Conservation (phyloP, 1,140 invertebrate species). For the Proales similis region DNA sequence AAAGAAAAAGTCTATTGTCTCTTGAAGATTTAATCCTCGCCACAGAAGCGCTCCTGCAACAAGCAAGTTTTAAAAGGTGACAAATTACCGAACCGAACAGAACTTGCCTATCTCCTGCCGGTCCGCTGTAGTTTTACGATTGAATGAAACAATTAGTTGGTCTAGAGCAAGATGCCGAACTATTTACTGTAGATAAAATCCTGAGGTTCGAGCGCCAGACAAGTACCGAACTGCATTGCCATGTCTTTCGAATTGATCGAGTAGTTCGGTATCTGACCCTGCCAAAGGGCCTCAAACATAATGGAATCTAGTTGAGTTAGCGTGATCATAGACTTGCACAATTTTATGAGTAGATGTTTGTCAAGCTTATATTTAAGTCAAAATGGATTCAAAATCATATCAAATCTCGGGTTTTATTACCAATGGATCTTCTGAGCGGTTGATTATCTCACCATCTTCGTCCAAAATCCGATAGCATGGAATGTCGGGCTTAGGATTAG, state of each 20-base stretch:
- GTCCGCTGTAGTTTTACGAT: conserved; percentile 50
- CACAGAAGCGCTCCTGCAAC: conserved; percentile 67
- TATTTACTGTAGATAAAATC: conserved; percentile 77
- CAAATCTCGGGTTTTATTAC: not conserved
- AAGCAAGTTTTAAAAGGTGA: not conserved
- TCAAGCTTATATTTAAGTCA: too few relatives aligned
- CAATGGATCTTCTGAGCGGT: conserved; percentile 18
- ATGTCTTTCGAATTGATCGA: conserved; percentile 99
- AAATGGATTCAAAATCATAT: not conserved
- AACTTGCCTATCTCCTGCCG: conserved; percentile 43
- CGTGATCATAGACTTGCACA: conserved; percentile 65
- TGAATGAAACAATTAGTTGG: not conserved
- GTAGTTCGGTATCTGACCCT: conserved; percentile 97
- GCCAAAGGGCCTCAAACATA: conserved; percentile 92
- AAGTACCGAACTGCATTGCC: conserved; percentile 82
- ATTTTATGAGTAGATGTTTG: conserved; percentile 42
- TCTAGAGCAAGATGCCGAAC: conserved; percentile 34
- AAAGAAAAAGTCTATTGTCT: conserved; percentile 93
- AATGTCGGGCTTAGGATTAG: too few relatives aligned
- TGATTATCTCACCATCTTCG: conserved; percentile 9
- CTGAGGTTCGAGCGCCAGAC: conserved; percentile 71
- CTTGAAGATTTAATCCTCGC: conserved; percentile 73
- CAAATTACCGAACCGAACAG: not conserved
- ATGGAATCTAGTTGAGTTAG: conserved; percentile 89
- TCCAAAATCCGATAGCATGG: conserved; percentile 36